Evolutionary conservation across 2,113 vertebrate genomes (phyloP).

Genomic region (Colinus virginianus): DNA sequence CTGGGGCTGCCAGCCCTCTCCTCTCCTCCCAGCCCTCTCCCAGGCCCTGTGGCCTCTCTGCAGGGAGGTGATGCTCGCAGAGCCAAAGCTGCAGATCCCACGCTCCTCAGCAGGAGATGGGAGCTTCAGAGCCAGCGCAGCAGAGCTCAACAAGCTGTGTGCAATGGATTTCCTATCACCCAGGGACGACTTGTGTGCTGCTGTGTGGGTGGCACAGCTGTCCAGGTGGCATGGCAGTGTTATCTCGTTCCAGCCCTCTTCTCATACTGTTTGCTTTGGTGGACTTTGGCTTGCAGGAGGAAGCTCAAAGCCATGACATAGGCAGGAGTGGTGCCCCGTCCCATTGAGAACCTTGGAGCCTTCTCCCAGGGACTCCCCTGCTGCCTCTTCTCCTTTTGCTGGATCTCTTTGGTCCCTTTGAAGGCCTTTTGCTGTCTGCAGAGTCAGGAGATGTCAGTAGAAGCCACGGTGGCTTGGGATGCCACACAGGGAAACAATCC

Average conservation of each 20-base stretch:
- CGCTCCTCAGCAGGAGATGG: fast-evolving
- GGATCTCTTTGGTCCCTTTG: fast-evolving
- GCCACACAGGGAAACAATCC: neutral
- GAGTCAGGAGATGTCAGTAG: neutral
- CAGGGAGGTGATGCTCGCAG: neutral
- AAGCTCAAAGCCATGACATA: neutral
- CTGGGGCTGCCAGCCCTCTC: neutral
- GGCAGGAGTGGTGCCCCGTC: neutral
- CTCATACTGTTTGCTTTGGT: neutral
- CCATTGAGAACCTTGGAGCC: neutral
- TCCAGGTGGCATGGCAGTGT: neutral
- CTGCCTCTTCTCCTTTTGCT: neutral
- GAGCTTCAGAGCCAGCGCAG: neutral
- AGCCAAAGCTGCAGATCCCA: neutral
- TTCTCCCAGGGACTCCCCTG: neutral
- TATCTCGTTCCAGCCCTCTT: fast-evolving
- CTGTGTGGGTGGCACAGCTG: fast-evolving
- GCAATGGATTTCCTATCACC: fast-evolving
- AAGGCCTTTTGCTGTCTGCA: neutral
- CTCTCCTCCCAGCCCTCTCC: neutral
- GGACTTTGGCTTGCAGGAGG: constrained; percentile 47
- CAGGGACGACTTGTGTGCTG: neutral
- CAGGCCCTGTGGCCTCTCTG: neutral
- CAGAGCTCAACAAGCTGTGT: neutral
- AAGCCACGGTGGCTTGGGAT: fast-evolving